Evolutionary conservation across 2,113 vertebrate genomes (phyloP).

Genomic region (Capreolus pygargus): DNA sequence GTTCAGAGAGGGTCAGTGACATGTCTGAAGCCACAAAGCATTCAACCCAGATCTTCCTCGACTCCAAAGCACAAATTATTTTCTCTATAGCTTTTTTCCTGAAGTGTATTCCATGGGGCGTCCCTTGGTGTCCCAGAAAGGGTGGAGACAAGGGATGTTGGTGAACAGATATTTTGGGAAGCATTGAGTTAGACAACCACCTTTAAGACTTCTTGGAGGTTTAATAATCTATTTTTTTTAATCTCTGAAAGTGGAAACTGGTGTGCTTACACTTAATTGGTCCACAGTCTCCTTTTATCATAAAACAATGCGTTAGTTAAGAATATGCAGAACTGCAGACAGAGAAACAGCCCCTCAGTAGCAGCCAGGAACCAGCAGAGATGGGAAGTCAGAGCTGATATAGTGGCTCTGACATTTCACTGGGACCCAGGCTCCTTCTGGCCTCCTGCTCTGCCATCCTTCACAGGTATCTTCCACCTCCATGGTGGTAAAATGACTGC

Average conservation of each 20-base stretch:
- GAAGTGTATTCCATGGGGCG: background rate
- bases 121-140: background rate
- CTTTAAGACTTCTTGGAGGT: background rate
- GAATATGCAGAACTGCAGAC: background rate
- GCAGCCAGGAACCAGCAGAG: background rate
- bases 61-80: background rate
- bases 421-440: background rate
- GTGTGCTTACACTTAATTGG: background rate
- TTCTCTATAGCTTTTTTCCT: background rate
- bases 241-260: background rate
- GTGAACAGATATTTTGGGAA: background rate
- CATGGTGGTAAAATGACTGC: fast-evolving
- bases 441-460: background rate
- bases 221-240: background rate
- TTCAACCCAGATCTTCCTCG: background rate
- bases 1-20: background rate
- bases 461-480: too few relatives aligned
- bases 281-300: background rate
- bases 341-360: background rate
- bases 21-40: background rate
- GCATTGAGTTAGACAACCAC: background rate
- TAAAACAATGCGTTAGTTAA: background rate
- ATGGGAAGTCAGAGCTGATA: background rate
- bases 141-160: fast-evolving
- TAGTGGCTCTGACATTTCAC: background rate